Conservation (phyloP, 2,888 invertebrate genomes). For the Polia nebulosa region DNA sequence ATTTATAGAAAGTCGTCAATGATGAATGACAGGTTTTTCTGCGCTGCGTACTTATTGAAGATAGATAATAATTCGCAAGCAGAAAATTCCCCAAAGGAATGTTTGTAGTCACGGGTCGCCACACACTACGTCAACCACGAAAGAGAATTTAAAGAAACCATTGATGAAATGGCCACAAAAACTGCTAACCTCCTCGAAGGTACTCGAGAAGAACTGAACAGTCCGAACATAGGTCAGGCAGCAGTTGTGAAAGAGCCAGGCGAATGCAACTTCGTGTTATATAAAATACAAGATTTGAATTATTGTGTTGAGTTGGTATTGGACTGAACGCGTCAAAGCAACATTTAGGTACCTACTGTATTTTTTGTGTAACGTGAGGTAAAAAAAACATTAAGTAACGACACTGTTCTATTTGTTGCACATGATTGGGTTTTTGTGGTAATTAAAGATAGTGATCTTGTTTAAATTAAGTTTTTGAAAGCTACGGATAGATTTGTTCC, state of each 20-base stretch:
- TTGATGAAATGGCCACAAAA: slow-evolving; percentile 58
- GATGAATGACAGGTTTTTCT: slow-evolving; percentile 7
- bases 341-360: too few relatives aligned
- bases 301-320: slow-evolving; percentile 75
- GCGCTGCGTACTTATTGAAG: not conserved
- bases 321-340: slow-evolving; percentile 73
- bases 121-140: slow-evolving; percentile 36
- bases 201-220: slow-evolving; percentile 59
- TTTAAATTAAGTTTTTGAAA: not conserved
- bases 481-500: not conserved
- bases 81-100: slow-evolving; percentile 32
- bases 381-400: slow-evolving; percentile 65
- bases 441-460: slow-evolving; percentile 17
- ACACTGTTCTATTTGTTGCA: slow-evolving; percentile 55
- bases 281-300: slow-evolving; percentile 84
- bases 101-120: slow-evolving; percentile 40
- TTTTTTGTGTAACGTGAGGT: slow-evolving; percentile 74
- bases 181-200: slow-evolving; percentile 40
- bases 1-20: slow-evolving; percentile 34
- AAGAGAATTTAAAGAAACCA: slow-evolving; percentile 37
- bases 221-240: slow-evolving; percentile 67
- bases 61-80: not conserved
- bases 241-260: slow-evolving; percentile 80
- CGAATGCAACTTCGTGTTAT: slow-evolving; percentile 84
- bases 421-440: slow-evolving; percentile 48